Evolutionary conservation across 2,888 invertebrate species (phyloP).

Genomic region (Cosmia trapezina): DNA sequence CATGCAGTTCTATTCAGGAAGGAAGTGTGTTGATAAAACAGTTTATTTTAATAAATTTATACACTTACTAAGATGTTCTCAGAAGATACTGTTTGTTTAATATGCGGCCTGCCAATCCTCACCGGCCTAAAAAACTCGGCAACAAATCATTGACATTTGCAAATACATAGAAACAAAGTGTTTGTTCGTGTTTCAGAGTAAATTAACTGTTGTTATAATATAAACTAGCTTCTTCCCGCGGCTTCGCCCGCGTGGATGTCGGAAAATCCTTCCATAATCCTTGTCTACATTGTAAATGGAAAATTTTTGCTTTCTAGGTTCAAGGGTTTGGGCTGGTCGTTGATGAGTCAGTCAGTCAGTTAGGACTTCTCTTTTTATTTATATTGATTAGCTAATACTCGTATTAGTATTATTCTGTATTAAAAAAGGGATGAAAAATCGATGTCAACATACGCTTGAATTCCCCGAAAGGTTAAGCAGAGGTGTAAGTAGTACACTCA

Average conservation of each 20-base stretch:
- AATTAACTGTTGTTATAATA: background rate
- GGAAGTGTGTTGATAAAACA: constrained; percentile 31
- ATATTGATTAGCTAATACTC: too few species aligned
- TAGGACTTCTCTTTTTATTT: too few species aligned
- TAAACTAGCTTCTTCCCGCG: too few species aligned
- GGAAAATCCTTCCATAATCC: too few species aligned
- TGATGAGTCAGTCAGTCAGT: too few species aligned
- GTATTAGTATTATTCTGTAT: too few species aligned
- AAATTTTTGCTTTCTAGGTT: too few species aligned
- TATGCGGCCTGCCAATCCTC: background rate
- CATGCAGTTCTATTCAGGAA: constrained; percentile 27
- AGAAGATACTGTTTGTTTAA: background rate
- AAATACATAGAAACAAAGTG: background rate
- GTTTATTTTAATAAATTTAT: background rate
- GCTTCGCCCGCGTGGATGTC: too few species aligned
- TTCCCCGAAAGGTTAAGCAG: background rate
- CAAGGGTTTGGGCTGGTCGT: too few species aligned
- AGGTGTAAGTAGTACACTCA: background rate
- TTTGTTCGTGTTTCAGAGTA: background rate
- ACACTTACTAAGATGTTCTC: background rate
- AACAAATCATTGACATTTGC: too few species aligned
- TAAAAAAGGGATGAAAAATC: background rate
- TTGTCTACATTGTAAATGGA: too few species aligned
- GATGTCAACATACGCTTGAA: background rate
- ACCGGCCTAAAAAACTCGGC: background rate